These are phyloP conservation scores for Synergus gifuensis DNA, from an alignment of 2,888 invertebrate genomes.

Conservation along the genomic window DNA sequence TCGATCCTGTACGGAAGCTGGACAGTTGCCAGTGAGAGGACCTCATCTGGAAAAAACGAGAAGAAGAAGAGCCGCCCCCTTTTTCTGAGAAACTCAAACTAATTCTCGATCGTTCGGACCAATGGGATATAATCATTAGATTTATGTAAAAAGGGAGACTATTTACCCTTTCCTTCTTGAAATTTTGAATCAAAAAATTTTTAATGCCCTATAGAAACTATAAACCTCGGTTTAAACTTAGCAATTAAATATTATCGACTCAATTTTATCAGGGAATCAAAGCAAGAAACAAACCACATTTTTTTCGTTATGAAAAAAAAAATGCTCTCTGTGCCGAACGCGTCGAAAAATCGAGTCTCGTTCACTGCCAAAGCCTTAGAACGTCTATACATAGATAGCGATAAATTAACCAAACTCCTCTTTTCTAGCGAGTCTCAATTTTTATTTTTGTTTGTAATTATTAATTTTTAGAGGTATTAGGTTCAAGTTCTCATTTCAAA, in stretches of 20 bases:
- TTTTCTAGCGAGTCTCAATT: conserved; percentile 17
- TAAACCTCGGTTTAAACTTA: not conserved
- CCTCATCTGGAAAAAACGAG: conserved; percentile 75
- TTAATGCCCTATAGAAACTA: not conserved
- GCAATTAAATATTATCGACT: not conserved
- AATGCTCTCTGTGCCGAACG: conserved; percentile 57
- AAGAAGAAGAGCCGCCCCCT: conserved; percentile 62
- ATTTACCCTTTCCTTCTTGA: not conserved
- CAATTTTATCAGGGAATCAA: not conserved
- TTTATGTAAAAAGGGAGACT: conserved; percentile 42
- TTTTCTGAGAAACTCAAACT: conserved; percentile 48
- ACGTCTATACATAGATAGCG: conserved; percentile 75
- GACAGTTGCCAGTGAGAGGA: conserved; percentile 82
- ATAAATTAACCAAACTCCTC: conserved; percentile 54
- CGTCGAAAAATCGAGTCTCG: conserved; percentile 71
- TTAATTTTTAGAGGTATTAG: no score
- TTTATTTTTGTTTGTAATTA: conserved; percentile 12
- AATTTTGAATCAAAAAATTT: not conserved
- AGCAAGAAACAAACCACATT: conserved; percentile 26
- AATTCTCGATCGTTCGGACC: conserved; percentile 40
- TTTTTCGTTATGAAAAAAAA: conserved; percentile 5
- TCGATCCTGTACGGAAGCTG: conserved; percentile 93
- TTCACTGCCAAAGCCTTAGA: conserved; percentile 78
- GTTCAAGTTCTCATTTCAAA: no score
- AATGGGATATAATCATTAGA: conserved; percentile 47